Evolutionary conservation across 1,140 invertebrate genomes (phyloP).

Genomic region (Drosophila varians): DNA sequence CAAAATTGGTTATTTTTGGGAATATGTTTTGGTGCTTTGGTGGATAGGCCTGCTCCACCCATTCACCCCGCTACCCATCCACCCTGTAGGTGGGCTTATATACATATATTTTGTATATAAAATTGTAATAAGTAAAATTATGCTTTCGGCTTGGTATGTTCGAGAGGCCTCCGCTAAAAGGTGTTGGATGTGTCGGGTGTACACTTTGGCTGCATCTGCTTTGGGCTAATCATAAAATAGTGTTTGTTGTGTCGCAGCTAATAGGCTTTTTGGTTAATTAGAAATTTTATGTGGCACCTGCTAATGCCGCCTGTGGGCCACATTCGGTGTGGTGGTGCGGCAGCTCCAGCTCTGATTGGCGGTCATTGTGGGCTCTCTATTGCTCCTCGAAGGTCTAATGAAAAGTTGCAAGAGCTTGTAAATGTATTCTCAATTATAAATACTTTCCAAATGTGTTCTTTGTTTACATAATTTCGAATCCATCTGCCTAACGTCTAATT

Average conservation of each 20-base stretch:
- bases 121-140: conserved; percentile 80
- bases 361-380: conserved; percentile 22
- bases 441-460: too few species aligned
- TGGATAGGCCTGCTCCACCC: too few species aligned
- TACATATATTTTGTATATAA: conserved; percentile 48
- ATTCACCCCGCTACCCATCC: background rate
- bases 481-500: background rate
- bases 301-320: conserved; percentile 32
- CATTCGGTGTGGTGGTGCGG: conserved; percentile 22
- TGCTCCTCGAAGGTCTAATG: background rate
- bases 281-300: conserved; percentile 67
- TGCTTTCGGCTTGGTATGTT: conserved; percentile 41
- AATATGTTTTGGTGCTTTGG: conserved; percentile 70
- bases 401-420: too few species aligned
- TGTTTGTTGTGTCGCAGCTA: conserved; percentile 56
- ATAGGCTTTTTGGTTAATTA: conserved; percentile 80
- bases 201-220: conserved; percentile 36
- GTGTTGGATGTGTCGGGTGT: conserved; percentile 56
- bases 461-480: too few species aligned
- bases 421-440: too few species aligned
- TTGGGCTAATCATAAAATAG: conserved; percentile 53
- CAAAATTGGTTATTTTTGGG: conserved; percentile 79
- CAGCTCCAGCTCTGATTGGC: conserved; percentile 8
- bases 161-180: conserved; percentile 58
- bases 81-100: conserved; percentile 36